phyloP scores from a whole-genome alignment of 2,113 vertebrate species.

The Proteles cristata region DNA sequence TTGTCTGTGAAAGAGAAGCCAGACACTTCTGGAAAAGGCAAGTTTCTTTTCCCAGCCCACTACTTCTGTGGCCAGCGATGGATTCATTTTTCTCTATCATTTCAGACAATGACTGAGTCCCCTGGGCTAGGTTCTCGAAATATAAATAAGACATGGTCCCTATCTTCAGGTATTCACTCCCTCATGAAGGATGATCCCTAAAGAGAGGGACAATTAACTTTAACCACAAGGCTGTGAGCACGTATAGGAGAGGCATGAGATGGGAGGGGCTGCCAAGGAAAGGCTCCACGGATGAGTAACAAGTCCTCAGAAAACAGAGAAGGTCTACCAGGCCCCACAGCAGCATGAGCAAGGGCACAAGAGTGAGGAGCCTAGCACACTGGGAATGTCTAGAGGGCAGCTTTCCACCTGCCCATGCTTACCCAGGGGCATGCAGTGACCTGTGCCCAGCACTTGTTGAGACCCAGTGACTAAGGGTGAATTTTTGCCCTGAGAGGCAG shows the following conservation, averaged over 20 bases:
- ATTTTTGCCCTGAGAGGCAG: not conserved
- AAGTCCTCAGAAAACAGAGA: not conserved
- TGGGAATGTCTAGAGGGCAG: fast-evolving
- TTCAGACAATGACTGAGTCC: not conserved
- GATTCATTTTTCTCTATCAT: not conserved
- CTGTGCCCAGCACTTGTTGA: not conserved
- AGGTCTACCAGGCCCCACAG: not conserved
- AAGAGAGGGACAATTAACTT: not conserved
- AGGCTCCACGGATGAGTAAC: not conserved
- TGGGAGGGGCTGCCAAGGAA: not conserved
- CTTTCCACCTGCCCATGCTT: not conserved
- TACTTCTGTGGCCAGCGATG: not conserved
- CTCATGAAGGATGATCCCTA: not conserved
- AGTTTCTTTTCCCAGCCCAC: not conserved
- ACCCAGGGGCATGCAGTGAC: not conserved
- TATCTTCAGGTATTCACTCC: not conserved
- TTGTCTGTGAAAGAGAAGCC: not conserved
- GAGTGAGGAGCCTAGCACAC: not conserved
- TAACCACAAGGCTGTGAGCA: not conserved
- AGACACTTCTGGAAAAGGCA: constrained; percentile 50
- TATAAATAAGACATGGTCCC: not conserved
- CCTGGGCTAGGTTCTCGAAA: not conserved
- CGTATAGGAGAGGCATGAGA: not conserved
- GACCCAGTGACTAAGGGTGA: not conserved
- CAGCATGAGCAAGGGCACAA: not conserved